phyloP scores from a whole-genome alignment of 1,140 invertebrate species.

The Zaprionus ornatus region DNA sequence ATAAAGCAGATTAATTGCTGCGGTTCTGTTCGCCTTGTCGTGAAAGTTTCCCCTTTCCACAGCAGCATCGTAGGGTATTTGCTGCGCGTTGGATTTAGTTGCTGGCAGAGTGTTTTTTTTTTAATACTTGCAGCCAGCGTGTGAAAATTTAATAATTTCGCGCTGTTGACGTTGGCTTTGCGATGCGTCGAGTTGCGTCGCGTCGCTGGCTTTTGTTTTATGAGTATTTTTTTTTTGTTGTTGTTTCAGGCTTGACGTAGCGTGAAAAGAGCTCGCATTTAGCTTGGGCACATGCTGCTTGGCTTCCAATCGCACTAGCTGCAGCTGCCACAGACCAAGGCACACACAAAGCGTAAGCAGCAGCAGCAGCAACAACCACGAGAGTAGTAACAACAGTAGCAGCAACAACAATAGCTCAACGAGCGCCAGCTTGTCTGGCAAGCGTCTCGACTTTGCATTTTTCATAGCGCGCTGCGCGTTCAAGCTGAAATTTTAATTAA shows the following conservation, averaged over 20 bases:
- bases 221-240: conserved; percentile 10
- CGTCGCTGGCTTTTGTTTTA: conserved; percentile 12
- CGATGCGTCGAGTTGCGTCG: background rate
- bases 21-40: background rate
- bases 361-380: background rate
- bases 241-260: conserved; percentile 73
- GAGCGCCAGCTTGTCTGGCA: conserved; percentile 44
- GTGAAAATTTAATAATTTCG: conserved; percentile 75
- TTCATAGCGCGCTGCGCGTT: conserved; percentile 39
- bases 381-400: background rate
- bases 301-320: conserved; percentile 27
- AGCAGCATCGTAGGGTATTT: background rate
- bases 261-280: conserved; percentile 65
- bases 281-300: conserved; percentile 50
- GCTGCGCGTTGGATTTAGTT: background rate
- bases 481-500: conserved; percentile 79
- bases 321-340: conserved; percentile 12
- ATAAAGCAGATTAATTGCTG: conserved; percentile 2
- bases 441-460: conserved; percentile 55
- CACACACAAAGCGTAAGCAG: conserved; percentile 1
- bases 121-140: conserved; percentile 48
- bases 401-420: background rate
- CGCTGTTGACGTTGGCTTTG: conserved; percentile 46
- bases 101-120: conserved; percentile 26
- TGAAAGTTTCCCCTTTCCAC: background rate